phyloP scores from a whole-genome alignment of 2,113 vertebrate species.

The Columbina picui region DNA sequence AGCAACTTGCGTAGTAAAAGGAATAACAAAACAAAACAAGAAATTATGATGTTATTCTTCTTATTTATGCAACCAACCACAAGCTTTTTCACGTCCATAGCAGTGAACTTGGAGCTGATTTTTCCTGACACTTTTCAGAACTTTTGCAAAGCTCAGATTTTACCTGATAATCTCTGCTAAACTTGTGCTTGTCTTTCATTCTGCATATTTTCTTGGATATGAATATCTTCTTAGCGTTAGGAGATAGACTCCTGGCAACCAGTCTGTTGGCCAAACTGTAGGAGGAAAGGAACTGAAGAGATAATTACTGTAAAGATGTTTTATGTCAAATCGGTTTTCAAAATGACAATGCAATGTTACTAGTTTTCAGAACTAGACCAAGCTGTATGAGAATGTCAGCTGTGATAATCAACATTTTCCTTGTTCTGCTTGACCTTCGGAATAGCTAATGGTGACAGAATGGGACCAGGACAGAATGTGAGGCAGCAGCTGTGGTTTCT shows the following conservation, averaged over 20 bases:
- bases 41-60: neutral
- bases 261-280: neutral
- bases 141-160: neutral
- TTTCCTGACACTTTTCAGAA: neutral
- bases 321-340: neutral
- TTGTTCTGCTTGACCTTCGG: neutral
- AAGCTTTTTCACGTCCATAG: neutral
- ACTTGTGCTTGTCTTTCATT: neutral
- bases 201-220: neutral
- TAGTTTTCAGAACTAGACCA: neutral
- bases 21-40: neutral
- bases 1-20: neutral
- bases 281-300: conserved; percentile 29
- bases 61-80: neutral
- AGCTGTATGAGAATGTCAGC: neutral
- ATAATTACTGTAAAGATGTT: conserved; percentile 12
- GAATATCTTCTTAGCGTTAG: neutral
- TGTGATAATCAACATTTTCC: neutral
- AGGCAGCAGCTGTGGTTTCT: neutral
- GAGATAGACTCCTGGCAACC: neutral
- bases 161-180: neutral
- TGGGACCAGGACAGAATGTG: neutral
- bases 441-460: neutral
- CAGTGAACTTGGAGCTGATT: neutral
- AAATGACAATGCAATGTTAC: neutral